Evolutionary conservation across 2,888 invertebrate species (phyloP).

Genomic region (Ceraclea dissimilis): DNA sequence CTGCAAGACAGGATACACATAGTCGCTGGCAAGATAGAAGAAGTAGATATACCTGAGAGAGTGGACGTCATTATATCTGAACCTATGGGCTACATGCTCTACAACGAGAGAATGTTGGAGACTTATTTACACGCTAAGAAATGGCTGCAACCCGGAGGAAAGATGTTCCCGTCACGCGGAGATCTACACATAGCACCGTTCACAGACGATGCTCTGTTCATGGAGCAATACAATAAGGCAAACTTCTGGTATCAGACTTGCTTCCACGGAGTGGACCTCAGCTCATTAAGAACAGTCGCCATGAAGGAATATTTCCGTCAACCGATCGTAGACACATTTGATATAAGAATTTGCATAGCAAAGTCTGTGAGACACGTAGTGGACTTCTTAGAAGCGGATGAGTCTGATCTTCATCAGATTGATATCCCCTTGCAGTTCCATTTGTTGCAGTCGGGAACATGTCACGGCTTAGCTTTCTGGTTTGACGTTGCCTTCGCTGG

Average conservation of each 20-base stretch:
- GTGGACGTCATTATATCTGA: slow-evolving; percentile 98
- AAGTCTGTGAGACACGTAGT: slow-evolving; percentile 89
- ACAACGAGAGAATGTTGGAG: slow-evolving; percentile 98
- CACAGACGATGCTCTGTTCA: slow-evolving; percentile 93
- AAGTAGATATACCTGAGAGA: slow-evolving; percentile 88
- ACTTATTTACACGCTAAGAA: slow-evolving; percentile 98
- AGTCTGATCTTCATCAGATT: slow-evolving; percentile 90
- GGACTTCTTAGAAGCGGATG: slow-evolving; percentile 86
- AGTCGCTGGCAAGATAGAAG: slow-evolving; percentile 96
- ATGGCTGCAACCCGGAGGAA: slow-evolving; percentile 87
- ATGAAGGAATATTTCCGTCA: slow-evolving; percentile 97
- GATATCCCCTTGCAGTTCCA: slow-evolving; percentile 93
- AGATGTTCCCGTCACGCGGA: slow-evolving; percentile 96
- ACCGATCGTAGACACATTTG: slow-evolving; percentile 97
- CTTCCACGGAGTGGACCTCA: slow-evolving; percentile 96
- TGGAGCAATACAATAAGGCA: slow-evolving; percentile 97
- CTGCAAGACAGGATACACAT: slow-evolving; percentile 83
- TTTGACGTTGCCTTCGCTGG: slow-evolving; percentile 97
- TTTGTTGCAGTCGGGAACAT: slow-evolving; percentile 84
- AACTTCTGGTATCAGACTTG: slow-evolving; percentile 99
- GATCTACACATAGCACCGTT: slow-evolving; percentile 97
- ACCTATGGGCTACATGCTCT: slow-evolving; percentile 99
- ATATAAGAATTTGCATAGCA: slow-evolving; percentile 93
- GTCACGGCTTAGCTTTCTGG: slow-evolving; percentile 98
- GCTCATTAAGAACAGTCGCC: slow-evolving; percentile 84